Base-by-base conservation (phyloP, 2,888 invertebrate genomes). In the Clunio marinus region DNA sequence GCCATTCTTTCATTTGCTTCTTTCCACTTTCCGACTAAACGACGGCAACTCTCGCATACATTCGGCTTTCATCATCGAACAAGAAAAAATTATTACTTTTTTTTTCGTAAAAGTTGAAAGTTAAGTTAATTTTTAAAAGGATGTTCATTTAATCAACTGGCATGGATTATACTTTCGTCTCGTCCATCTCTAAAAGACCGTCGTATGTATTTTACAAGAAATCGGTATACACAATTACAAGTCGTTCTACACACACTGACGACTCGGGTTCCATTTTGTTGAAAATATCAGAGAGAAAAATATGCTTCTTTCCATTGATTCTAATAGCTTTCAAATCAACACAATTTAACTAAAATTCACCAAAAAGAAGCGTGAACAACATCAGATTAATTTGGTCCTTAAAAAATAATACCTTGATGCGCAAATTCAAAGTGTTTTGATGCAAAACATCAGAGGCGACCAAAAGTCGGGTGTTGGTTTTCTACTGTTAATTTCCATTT, bases 1-100 rank as follows among this genome's bases (percentile, higher is more conserved):
- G 66, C 66, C 66, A 66, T 66, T 66, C 66, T 66, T 66, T 66
- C 63, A 46, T 65, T 66, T 66, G 66, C 66, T 66, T 66, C 66
- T 66, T n/a, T 66, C 66, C 45, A 55, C 55, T 66, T 66, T 66
- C 66, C 66, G 66, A 66, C 45, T 28, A 37, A 55, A 66, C 66
- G 66, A 66, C 66, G 66, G 66, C 66, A 66, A 66, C 24, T 65
- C 58, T 58, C 58, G 25, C 41, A 46, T 25, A 22, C 45, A 66
- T 35, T 66, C 66, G 66, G 63, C 41, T 45, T 63, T 63, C 15
- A 27, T 37, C 25, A 63, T 4, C 27, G 57, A 51, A n/a, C 27
- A 22, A 22, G 27, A 20, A 20, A 17, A 51, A 63, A 27, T 10
- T 55, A 20, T n/a, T n/a, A n/a, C n/a, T n/a, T n/a, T 32, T 32